Percentiles rank a stretch among this genome's conserved stretches.
phyloP scores from a whole-genome alignment of 2,797 vertebrate species.

The Agapornis canus region DNA sequence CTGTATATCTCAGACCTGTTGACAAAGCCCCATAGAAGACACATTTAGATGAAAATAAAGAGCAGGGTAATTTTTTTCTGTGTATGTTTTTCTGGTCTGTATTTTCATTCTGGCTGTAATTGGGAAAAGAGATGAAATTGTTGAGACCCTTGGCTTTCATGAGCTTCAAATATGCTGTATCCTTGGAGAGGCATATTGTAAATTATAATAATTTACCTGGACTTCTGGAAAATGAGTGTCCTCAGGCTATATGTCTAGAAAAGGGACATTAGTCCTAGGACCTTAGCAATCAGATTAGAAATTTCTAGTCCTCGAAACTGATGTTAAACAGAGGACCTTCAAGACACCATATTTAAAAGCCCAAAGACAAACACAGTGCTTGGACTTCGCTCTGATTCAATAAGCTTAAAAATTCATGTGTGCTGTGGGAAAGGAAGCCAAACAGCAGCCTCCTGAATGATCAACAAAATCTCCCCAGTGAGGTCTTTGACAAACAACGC shows the following conservation, averaged over 20 bases:
- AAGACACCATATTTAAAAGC: background rate
- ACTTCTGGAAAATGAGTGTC: background rate
- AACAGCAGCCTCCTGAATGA: background rate
- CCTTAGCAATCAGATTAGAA: background rate
- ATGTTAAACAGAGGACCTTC: background rate
- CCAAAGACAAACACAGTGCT: background rate
- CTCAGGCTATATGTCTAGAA: background rate
- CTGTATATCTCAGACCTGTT: background rate
- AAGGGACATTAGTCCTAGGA: background rate
- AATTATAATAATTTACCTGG: background rate
- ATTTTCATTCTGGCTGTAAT: background rate
- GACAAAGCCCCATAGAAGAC: background rate
- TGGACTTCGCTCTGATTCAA: background rate
- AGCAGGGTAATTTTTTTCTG: background rate
- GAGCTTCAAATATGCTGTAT: background rate
- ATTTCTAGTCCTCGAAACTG: background rate
- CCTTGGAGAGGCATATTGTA: background rate
- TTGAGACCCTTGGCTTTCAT: background rate
- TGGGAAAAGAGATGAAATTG: background rate
- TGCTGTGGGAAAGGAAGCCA: background rate
- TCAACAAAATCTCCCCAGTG: background rate
- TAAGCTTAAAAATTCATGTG: background rate
- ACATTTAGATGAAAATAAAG: background rate
- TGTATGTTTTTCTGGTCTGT: background rate
- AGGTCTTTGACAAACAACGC: background rate